Base-by-base conservation (phyloP, 1,140 invertebrate genomes). In the Lutraria rhynchaena region DNA sequence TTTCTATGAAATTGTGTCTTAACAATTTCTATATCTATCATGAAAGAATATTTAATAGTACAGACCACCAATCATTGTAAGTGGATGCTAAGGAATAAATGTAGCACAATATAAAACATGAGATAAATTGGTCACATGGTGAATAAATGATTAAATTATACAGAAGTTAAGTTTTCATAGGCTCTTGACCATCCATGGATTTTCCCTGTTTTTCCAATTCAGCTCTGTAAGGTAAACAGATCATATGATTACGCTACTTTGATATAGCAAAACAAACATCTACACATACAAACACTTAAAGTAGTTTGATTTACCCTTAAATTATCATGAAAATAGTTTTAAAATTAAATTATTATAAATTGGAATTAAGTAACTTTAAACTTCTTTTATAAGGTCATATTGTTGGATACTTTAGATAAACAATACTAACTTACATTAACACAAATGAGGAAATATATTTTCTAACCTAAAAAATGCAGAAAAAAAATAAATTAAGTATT, bases 201-300 rank as follows among this genome's bases (percentile, higher is more conserved):
- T 92, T 91, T 27, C 92, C 91, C 88, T 92, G 90, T 81, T 93
- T 93, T 75, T 92, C 91, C 44, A 93, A 71, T 82, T 93, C 92
- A 33, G 86, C 84, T 73, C 92, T 93, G 84, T 61, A 88, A 89
- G n/a, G n/a, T n/a, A 70, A 27, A 77, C n/a, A 81, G 58, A 61
- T 81, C 19, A 65, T 24, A 7, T n/a, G 13, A 29, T 24, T 4
- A 22, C 13, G 22, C 41, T 15, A 13, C 29, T 24, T 67, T 27
- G 35, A 9, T 27, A 24, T n/a, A n/a, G n/a, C n/a, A n/a, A n/a
- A n/a, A n/a, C n/a, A n/a, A n/a, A n/a, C n/a, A n/a, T n/a, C n/a
- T n/a, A n/a, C n/a, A n/a, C n/a, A n/a, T n/a, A 46, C 17, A 13
- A 46, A 31, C 24, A 31, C 22, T 51, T 17, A 17, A 41, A 41